Evolutionary conservation across 1,140 invertebrate species (phyloP).

Genomic region (Lethrus apterus): DNA sequence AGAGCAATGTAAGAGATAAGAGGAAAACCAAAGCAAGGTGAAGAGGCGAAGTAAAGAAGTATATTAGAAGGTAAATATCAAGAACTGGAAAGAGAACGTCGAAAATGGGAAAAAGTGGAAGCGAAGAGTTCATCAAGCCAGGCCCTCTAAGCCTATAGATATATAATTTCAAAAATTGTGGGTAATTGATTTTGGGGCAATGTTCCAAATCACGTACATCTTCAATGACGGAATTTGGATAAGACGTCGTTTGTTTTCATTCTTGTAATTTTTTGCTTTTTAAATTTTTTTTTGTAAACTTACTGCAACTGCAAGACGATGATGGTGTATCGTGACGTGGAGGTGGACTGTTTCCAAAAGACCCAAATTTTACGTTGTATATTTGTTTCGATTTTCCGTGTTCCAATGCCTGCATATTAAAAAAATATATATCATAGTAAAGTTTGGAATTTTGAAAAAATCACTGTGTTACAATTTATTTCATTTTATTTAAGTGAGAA

Average conservation of each 20-base stretch:
- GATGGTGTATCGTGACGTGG: constrained; percentile 41
- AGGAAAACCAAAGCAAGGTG: no score
- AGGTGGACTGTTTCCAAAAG: constrained; percentile 32
- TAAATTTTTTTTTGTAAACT: constrained; percentile 22
- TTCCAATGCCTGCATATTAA: constrained; percentile 3
- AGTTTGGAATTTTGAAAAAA: neutral
- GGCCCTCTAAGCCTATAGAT: neutral
- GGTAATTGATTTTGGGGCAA: neutral
- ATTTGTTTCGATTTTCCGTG: constrained; percentile 9
- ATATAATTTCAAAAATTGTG: constrained; percentile 3
- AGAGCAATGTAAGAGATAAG: no score
- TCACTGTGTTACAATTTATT: constrained; percentile 3
- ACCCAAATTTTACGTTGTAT: constrained; percentile 27
- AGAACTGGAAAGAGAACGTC: no score
- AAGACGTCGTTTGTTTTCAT: neutral
- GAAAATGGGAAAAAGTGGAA: no score
- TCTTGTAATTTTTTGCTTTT: neutral
- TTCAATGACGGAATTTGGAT: no score
- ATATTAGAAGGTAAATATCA: no score
- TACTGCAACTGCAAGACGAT: constrained; percentile 40
- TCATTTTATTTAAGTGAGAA: no score
- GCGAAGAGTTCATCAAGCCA: neutral
- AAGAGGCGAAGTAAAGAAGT: no score
- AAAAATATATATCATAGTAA: neutral
- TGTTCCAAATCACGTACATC: no score